Base-by-base conservation (phyloP, 2,797 vertebrate species). In the Salmo trutta region DNA sequence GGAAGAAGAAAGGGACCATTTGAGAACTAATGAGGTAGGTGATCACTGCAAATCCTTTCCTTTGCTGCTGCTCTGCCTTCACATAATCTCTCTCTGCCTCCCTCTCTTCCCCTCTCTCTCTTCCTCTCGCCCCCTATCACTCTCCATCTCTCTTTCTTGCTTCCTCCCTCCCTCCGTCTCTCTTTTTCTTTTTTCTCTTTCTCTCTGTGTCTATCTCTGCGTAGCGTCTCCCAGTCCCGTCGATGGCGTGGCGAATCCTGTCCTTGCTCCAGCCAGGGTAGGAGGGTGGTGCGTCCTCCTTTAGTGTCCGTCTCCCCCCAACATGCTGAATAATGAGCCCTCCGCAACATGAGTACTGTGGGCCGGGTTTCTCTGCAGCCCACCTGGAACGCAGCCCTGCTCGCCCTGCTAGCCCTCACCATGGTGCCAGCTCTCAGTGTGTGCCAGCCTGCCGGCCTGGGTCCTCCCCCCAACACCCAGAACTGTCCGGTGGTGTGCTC, bases 261-360 rank as follows among this genome's bases (percentile, higher is more conserved):
- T 64, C 92, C 90, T 92, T 94, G 94, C 96, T 96, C 93, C 95
- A 96, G 95, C 95, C 96, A 93, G 96, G 96, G 95, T 97, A 96
- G 95, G 94, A 96, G 95, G 94, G 95, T 95, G 91, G 90, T 94
- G 90, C 90, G 91, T 93, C 92, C 87, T 91, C 91, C 90, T 91
- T 91, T 93, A 91, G 93, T 87, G 91, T 92, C 91, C 91, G 79
- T 94, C 93, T 95, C 93, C 93, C 96, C 95, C 94, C 92, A 94
- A 94, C 94, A 96, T 97, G 97, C 95, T 95, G 95, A 97, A 97
- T 94, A 96, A 99, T 98, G 97, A 97, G 95, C 96, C 96, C 96
- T 97, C 94, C 96, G 96, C 97, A 98, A 92, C 96, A 98, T 98
- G 97, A 98, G 96, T 97, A 96, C 97, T 96, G 94, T 97, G 96